Conservation (phyloP, 2,888 invertebrate genomes). For the Zygothrica quintamaculata region DNA sequence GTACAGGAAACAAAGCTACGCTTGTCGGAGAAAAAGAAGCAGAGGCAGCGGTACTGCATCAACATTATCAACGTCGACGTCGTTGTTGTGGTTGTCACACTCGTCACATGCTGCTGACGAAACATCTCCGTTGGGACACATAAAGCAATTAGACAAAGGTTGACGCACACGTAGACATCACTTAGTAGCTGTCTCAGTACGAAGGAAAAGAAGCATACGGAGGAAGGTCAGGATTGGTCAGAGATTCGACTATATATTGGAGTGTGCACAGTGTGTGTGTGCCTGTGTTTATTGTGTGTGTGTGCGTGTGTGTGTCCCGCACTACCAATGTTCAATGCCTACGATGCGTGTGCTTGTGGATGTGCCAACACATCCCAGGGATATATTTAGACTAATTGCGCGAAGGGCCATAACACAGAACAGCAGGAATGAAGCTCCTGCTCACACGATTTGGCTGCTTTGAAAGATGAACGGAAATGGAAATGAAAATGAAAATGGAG, state of each 20-base stretch:
- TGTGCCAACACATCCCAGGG: constrained; percentile 51
- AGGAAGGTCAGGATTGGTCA: not conserved
- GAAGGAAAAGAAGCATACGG: constrained; percentile 7
- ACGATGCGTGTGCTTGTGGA: constrained; percentile 45
- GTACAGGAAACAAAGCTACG: constrained; percentile 6
- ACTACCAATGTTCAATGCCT: constrained; percentile 23
- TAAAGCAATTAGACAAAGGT: constrained; percentile 78
- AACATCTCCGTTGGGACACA: constrained; percentile 75
- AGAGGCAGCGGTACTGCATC: constrained; percentile 41
- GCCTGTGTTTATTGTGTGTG: too few relatives aligned
- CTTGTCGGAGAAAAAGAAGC: constrained; percentile 5
- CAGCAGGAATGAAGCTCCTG: constrained; percentile 42
- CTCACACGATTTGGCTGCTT: constrained; percentile 42
- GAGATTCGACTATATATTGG: too few relatives aligned
- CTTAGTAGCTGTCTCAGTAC: constrained; percentile 3
- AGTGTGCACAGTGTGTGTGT: constrained; percentile 28
- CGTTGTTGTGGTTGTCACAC: not conserved
- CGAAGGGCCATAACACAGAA: constrained; percentile 30
- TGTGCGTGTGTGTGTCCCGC: too few relatives aligned
- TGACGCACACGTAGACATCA: constrained; percentile 41
- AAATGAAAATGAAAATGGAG: too few relatives aligned
- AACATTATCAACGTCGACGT: constrained; percentile 4
- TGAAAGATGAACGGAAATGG: constrained; percentile 61
- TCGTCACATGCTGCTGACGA: constrained; percentile 68
- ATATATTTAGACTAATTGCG: constrained; percentile 67